These are phyloP conservation scores for Sinocyclocheilus grahami DNA, from an alignment of 2,113 vertebrate genomes.

Conservation along the genomic window DNA sequence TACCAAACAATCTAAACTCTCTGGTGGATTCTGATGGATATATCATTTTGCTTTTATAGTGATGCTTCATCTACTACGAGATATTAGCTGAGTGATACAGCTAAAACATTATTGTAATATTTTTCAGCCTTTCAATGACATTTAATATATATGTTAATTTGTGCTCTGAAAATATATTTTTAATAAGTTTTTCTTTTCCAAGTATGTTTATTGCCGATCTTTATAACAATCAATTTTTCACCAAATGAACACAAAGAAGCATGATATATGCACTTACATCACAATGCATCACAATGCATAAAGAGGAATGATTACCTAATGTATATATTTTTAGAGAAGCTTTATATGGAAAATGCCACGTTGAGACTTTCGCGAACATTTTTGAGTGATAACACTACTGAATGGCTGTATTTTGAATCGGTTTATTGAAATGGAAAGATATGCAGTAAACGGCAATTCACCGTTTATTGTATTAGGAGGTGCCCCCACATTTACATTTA, in stretches of 20 bases:
- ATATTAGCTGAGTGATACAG: neutral
- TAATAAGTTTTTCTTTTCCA: neutral
- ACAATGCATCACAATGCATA: neutral
- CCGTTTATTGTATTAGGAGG: neutral
- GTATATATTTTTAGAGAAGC: neutral
- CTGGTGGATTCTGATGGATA: slow-evolving; percentile 5
- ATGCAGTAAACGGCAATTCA: neutral
- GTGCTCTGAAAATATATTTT: neutral
- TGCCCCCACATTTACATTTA: slow-evolving; percentile 16
- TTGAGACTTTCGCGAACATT: neutral
- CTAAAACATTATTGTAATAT: neutral
- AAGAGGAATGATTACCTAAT: neutral
- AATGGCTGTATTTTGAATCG: neutral
- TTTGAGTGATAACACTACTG: neutral
- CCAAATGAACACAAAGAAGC: neutral
- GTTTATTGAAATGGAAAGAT: neutral
- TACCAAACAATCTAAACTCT: slow-evolving; percentile 12
- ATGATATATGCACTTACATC: neutral
- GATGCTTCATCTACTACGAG: neutral
- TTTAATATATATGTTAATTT: neutral
- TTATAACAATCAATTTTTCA: neutral
- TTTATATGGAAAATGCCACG: neutral
- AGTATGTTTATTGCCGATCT: neutral
- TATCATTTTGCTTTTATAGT: neutral
- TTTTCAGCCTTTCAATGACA: neutral